These are phyloP conservation scores for Nesometra sesokonis DNA, from an alignment of 35 echinoderm and acorn worm species.

Conservation along the genomic window DNA sequence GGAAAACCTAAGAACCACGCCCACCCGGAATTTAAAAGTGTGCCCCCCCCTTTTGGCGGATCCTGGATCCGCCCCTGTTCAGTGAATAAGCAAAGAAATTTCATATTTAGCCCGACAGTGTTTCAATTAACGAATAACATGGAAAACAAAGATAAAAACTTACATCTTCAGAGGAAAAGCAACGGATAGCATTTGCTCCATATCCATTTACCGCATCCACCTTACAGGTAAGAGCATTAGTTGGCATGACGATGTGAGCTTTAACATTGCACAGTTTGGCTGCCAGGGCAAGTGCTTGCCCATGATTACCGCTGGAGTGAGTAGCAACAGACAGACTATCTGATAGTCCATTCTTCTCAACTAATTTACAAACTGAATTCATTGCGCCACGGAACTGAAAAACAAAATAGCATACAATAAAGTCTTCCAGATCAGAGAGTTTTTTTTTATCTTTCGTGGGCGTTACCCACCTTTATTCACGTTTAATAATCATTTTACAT, in stretches of 20 bases:
- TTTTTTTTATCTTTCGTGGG: no score
- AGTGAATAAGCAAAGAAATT: no score
- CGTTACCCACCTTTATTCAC: no score
- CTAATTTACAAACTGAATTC: conserved; percentile 37
- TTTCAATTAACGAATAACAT: background rate
- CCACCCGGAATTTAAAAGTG: no score
- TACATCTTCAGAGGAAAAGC: conserved; percentile 45
- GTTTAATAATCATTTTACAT: no score
- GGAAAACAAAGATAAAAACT: background rate
- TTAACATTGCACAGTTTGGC: conserved; percentile 20
- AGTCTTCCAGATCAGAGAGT: no score
- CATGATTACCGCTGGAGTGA: conserved; percentile 57
- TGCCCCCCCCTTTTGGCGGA: no score
- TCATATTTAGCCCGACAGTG: no score
- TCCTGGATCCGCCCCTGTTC: no score
- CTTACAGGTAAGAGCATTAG: conserved; percentile 37
- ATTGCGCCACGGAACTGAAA: conserved; percentile 55
- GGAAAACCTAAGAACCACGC: no score
- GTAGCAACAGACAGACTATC: conserved; percentile 22
- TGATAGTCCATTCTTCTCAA: background rate
- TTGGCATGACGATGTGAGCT: conserved; percentile 46
- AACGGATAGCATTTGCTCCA: conserved; percentile 35
- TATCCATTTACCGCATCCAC: conserved; percentile 48
- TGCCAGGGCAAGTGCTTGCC: conserved; percentile 44
- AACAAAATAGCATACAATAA: no score